These are phyloP conservation scores for Lichenostomus cassidix DNA, from an alignment of 2,113 vertebrate species.

Conservation along the genomic window DNA sequence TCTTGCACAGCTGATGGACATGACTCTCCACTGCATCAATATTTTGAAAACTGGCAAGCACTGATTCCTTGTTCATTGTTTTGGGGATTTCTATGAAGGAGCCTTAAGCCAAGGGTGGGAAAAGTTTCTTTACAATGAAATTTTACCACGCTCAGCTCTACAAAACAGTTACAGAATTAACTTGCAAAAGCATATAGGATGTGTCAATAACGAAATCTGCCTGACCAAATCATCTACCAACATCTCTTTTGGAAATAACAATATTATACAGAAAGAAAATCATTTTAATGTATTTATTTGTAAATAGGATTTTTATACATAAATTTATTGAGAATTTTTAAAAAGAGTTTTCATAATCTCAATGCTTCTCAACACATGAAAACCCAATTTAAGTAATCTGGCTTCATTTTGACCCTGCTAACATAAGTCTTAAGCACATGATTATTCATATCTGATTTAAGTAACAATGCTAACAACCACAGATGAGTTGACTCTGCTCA, in stretches of 20 bases:
- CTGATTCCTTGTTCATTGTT: background rate
- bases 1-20: background rate
- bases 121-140: background rate
- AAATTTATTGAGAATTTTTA: background rate
- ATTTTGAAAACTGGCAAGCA: background rate
- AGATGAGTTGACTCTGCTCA: background rate
- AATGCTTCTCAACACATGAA: background rate
- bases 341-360: background rate
- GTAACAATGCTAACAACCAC: background rate
- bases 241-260: background rate
- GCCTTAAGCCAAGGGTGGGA: background rate
- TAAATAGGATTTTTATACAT: background rate
- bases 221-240: background rate
- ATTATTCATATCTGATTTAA: background rate
- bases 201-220: background rate
- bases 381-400: background rate
- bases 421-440: background rate
- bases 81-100: background rate
- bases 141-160: background rate
- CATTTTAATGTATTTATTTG: background rate
- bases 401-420: background rate
- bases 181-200: background rate
- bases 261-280: background rate
- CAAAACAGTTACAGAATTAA: background rate
- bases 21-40: background rate